Evolutionary conservation across 2,113 vertebrate genomes (phyloP), one percentile per base, ranked within the genome.

Genomic region (Crypturellus undulatus): DNA sequence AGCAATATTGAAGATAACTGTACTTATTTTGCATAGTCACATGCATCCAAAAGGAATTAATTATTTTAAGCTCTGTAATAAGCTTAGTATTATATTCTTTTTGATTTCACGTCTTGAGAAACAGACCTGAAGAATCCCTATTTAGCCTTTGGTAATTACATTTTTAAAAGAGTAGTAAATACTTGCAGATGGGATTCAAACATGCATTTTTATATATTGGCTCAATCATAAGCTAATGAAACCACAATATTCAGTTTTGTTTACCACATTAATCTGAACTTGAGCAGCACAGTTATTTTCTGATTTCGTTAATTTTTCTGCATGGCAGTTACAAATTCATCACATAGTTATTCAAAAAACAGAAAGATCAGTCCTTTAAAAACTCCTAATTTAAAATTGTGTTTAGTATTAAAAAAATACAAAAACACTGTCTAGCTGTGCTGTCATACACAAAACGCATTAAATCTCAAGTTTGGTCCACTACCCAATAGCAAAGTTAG

Each of bases 271-370:
- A 79, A 90, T 16, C 71, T 8, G 32, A 84, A 79, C 72, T 87
- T 76, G 42, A 93, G 76, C 22, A 84, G 67, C 40, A 79, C 21
- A 87, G 47, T 75, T 30, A n/a, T 64, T 93, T 65, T 72, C 40
- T 70, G 19, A 38, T 83, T 38, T 79, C 79, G 54, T 51, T 54
- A 86, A 51, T 43, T 84, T 67, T 93, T 80, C 45, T 70, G 10
- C 65, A 30, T 63, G 65, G 95, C 60, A 92, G 34, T 84, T 84
- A 90, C 16, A 93, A 92, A 94, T 24, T n/a, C 40, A 93, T 25
- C n/a, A 45, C 30, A 38, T 26, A 80, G 56, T 89, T 18, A 88
- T 40, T 63, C 62, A 79, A 79, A 89, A 88, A 13, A 8, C 49
- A 71, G 52, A 80, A 86, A 36, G 3, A 68, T 20, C 16, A 93